Conservation (phyloP, 2,113 vertebrate species). For the Chinchilla lanigera region DNA sequence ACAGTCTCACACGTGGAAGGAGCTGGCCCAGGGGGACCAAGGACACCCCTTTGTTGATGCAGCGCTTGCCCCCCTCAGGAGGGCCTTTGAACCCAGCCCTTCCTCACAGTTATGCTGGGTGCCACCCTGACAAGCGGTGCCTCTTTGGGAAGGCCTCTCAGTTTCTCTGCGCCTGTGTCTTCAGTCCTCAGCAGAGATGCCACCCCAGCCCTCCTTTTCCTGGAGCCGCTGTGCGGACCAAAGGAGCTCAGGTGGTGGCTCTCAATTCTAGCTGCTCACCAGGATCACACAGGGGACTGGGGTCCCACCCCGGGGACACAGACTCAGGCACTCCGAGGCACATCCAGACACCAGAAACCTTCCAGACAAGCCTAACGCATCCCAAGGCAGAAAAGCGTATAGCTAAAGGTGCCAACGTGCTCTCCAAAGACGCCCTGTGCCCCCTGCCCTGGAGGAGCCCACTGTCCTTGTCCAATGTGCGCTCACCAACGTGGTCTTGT, state of each 20-base stretch:
- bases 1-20: background rate
- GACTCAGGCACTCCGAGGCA: background rate
- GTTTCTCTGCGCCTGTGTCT: background rate
- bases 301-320: background rate
- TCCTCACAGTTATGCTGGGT: background rate
- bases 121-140: background rate
- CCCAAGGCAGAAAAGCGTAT: background rate
- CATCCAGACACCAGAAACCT: background rate
- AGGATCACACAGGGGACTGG: background rate
- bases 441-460: background rate
- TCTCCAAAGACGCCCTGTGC: background rate
- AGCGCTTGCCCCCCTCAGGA: background rate
- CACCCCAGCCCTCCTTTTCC: background rate
- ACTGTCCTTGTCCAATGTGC: accelerated
- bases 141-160: background rate
- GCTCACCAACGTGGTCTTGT: conserved; percentile 86
- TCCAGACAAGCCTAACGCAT: background rate
- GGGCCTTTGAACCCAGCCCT: background rate
- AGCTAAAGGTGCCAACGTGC: background rate
- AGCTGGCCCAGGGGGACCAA: background rate
- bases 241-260: background rate
- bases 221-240: background rate
- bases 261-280: background rate
- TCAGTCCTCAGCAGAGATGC: background rate
- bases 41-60: background rate